phyloP scores from a whole-genome alignment of 1,140 invertebrate genomes.

The Telenomus remus region DNA sequence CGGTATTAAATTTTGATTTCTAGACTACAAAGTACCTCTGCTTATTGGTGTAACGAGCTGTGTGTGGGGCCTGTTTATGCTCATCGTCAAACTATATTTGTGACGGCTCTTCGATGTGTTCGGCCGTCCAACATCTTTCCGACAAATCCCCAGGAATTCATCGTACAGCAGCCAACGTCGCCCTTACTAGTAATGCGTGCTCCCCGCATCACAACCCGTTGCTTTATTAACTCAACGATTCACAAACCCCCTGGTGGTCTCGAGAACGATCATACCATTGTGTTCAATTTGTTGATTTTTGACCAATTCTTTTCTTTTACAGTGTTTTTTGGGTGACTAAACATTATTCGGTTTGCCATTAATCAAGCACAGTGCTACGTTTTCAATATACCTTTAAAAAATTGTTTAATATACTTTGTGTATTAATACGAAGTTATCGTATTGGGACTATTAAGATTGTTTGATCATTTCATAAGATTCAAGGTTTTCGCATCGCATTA shows the following conservation, averaged over 20 bases:
- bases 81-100: slow-evolving; percentile 83
- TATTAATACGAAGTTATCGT: too few relatives aligned
- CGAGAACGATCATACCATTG: slow-evolving; percentile 59
- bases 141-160: slow-evolving; percentile 73
- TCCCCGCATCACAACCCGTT: slow-evolving; percentile 72
- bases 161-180: slow-evolving; percentile 71
- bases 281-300: slow-evolving; percentile 43
- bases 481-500: slow-evolving; percentile 17
- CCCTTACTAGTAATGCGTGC: slow-evolving; percentile 74
- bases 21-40: slow-evolving; percentile 82
- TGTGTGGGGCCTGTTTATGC: slow-evolving; percentile 81
- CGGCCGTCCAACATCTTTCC: slow-evolving; percentile 71
- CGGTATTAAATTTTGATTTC: slow-evolving; percentile 76
- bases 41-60: slow-evolving; percentile 84
- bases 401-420: too few relatives aligned
- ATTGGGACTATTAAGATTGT: too few relatives aligned
- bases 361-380: slow-evolving; percentile 70
- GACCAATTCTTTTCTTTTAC: slow-evolving; percentile 30
- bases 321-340: slow-evolving; percentile 53
- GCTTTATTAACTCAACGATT: slow-evolving; percentile 72
- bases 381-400: slow-evolving; percentile 59
- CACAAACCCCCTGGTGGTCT: slow-evolving; percentile 65
- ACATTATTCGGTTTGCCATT: slow-evolving; percentile 55
- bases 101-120: slow-evolving; percentile 76
- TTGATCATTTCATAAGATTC: slow-evolving; percentile 8